Evolutionary conservation across 2,113 vertebrate genomes (phyloP), one percentile per base, ranked within the genome.

Genomic region (Alligator mississippiensis): DNA sequence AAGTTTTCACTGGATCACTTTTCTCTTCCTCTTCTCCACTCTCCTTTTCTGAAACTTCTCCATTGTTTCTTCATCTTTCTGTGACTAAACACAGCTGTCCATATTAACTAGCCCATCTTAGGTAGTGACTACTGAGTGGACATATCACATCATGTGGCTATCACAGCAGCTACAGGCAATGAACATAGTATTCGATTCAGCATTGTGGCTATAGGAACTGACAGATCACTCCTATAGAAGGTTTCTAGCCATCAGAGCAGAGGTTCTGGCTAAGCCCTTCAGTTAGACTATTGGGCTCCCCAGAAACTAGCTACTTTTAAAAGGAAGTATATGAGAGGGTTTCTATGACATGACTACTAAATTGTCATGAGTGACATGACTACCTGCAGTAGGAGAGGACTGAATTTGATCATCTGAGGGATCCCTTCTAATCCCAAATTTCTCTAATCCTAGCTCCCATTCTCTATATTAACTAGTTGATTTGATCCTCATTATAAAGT

Each of bases 1-100:
- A 79, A 76, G 3, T 4, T 59, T 85, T 79, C 78, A 57, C 19
- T 47, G 62, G 47, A 47, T 47, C 47, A 47, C 47, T 47, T 47
- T 47, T 38, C 57, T 84, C 22, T 83, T 91, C 24, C 16, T 85
- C 24, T 90, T 4, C 11, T 89, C 21, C 87, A 16, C 38, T 88
- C 21, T 30, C 62, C 19, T 70, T 9, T 87, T 83, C 85, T 68
- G 57, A 89, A 74, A 77, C 15, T 82, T 91, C 2, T 3, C 8
- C 4, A 38, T 85, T 70, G 57, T 0, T 28, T 3, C 3, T 9
- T 72, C 21, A 12, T 77, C 77, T 25, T 62, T 62, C 24, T 85
- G 19, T 75, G 28, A 76, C 22, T 82, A 14, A 58, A 30, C 70
- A 47, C 70, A 3, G 4, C 13, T 19, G 58, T 11, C 12, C 1